Evolutionary conservation across 2,113 vertebrate genomes (phyloP).

Genomic region (Triplophysa tibetana): DNA sequence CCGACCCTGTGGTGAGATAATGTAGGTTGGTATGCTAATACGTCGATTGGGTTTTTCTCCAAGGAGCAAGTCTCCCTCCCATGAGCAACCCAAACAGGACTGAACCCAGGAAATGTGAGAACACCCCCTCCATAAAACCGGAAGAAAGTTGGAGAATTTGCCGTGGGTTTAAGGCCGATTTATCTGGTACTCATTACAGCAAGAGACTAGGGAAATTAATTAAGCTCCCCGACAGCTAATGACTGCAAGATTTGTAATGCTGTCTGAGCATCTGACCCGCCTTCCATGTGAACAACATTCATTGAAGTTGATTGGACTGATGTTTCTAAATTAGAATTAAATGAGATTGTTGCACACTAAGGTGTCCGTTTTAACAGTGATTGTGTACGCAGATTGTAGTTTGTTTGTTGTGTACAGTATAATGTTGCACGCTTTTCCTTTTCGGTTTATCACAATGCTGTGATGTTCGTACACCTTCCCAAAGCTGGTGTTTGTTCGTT

Average conservation of each 20-base stretch:
- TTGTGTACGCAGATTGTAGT: not conserved
- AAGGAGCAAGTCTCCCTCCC: not conserved
- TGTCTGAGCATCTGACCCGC: not conserved
- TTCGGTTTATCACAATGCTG: not conserved
- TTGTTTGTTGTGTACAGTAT: not conserved
- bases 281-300: conserved; percentile 29
- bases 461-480: not conserved
- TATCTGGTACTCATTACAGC: conserved; percentile 35
- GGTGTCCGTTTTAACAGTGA: not conserved
- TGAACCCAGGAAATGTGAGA: not conserved
- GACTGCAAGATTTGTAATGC: conserved; percentile 42
- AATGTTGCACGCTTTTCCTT: not conserved
- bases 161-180: not conserved
- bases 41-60: conserved; percentile 3
- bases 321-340: not conserved
- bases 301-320: conserved; percentile 26
- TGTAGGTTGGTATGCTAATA: not conserved
- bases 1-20: not conserved
- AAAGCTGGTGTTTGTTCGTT: not conserved
- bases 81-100: not conserved
- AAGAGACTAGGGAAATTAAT: conserved; percentile 47
- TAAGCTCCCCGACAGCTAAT: conserved; percentile 41
- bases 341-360: not conserved
- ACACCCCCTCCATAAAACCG: not conserved
- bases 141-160: conserved; percentile 1